Evolutionary conservation across 1,140 invertebrate genomes (phyloP).

Genomic region (Pseudomyrmex flavicornis): DNA sequence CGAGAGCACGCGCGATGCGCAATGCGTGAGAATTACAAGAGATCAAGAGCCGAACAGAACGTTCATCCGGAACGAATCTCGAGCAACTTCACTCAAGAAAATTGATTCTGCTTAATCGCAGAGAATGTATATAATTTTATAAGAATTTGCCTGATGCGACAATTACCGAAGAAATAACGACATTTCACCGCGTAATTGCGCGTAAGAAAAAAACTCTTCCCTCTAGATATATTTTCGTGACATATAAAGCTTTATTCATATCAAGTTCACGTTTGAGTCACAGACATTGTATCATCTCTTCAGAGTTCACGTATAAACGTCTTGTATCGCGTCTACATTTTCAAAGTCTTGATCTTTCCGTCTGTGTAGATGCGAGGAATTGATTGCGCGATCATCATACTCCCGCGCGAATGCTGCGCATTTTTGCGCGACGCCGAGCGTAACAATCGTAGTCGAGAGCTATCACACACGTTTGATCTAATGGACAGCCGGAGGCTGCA

Average conservation of each 20-base stretch:
- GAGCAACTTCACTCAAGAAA: not conserved
- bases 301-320: slow-evolving; percentile 28
- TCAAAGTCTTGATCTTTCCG: slow-evolving; percentile 25
- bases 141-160: not conserved
- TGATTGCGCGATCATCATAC: slow-evolving; percentile 40
- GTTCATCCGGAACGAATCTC: not conserved
- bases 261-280: slow-evolving; percentile 15
- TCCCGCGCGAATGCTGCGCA: slow-evolving; percentile 16
- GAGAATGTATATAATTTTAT: slow-evolving; percentile 11
- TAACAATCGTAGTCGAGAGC: slow-evolving; percentile 54
- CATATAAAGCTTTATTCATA: slow-evolving; percentile 20
- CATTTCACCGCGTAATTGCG: slow-evolving; percentile 22
- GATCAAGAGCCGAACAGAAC: not conserved
- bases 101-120: slow-evolving; percentile 2
- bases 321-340: slow-evolving; percentile 26
- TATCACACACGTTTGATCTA: slow-evolving; percentile 63
- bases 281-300: slow-evolving; percentile 26
- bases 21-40: slow-evolving; percentile 33
- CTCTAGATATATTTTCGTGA: not conserved
- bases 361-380: slow-evolving; percentile 11
- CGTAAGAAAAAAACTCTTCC: not conserved
- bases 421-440: slow-evolving; percentile 43
- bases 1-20: slow-evolving; percentile 6
- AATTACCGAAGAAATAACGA: slow-evolving; percentile 13
- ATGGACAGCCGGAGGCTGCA: slow-evolving; percentile 61